These are phyloP conservation scores for Diplodus puntazzo DNA, from an alignment of 2,797 vertebrate species.

Conservation along the genomic window DNA sequence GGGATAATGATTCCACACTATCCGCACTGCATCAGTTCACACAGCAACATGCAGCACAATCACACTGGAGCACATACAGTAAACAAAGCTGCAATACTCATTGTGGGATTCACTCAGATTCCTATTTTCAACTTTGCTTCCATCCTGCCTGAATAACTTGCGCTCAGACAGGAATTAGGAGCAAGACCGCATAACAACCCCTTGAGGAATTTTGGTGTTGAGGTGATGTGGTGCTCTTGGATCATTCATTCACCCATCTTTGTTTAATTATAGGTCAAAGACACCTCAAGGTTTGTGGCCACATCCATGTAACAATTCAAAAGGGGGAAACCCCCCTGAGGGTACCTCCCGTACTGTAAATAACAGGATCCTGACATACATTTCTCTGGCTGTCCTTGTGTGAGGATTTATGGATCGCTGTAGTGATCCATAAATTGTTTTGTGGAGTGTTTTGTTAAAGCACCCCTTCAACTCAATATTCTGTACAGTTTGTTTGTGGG, in stretches of 20 bases:
- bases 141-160: constrained; percentile 33
- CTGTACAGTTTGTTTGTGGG: constrained; percentile 11
- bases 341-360: constrained; percentile 51
- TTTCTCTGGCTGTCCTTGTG: constrained; percentile 29
- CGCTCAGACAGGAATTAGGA: constrained; percentile 50
- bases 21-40: neutral
- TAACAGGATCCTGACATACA: constrained; percentile 35
- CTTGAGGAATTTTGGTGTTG: constrained; percentile 51
- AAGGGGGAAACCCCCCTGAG: constrained; percentile 16
- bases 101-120: constrained; percentile 23
- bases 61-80: neutral
- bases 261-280: constrained; percentile 66
- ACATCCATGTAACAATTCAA: constrained; percentile 45
- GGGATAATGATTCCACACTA: neutral
- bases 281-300: constrained; percentile 65
- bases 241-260: constrained; percentile 60
- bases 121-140: constrained; percentile 46
- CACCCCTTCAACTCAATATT: constrained; percentile 12
- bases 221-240: neutral
- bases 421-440: constrained; percentile 41
- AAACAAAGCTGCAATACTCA: constrained; percentile 24
- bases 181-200: constrained; percentile 51
- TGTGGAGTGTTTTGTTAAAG: constrained; percentile 36
- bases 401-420: constrained; percentile 35
- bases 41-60: neutral